A percentile compares a stretch with the other conserved stretches of the same genome.
Conservation (phyloP, 2,113 vertebrate species). For the Silurus meridionalis region DNA sequence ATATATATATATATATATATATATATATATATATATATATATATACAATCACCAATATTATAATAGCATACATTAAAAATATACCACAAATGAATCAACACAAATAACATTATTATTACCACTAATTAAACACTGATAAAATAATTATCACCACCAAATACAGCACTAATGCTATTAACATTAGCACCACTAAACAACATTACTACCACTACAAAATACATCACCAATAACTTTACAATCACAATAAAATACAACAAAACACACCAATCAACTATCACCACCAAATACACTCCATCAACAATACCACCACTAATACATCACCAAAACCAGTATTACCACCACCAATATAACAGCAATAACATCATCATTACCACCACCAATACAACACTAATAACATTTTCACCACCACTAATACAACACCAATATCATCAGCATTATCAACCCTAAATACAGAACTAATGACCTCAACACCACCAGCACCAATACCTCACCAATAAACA, state of each 20-base stretch:
- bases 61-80: no score
- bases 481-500: not conserved
- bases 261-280: not conserved
- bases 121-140: not conserved
- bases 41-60: no score
- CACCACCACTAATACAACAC: not conserved
- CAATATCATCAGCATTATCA: not conserved
- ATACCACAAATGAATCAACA: not conserved
- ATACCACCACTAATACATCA: not conserved
- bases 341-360: not conserved
- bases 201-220: not conserved
- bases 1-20: no score
- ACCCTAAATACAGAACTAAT: not conserved
- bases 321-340: not conserved
- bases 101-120: not conserved
- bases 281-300: not conserved
- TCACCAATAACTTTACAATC: not conserved
- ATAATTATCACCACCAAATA: not conserved
- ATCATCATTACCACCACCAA: not conserved
- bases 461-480: not conserved
- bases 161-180: not conserved
- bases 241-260: not conserved
- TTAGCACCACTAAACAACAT: not conserved
- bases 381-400: not conserved
- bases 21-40: no score